Base-by-base conservation (phyloP, 1,140 invertebrate genomes). In the Penaeus vannamei region DNA sequence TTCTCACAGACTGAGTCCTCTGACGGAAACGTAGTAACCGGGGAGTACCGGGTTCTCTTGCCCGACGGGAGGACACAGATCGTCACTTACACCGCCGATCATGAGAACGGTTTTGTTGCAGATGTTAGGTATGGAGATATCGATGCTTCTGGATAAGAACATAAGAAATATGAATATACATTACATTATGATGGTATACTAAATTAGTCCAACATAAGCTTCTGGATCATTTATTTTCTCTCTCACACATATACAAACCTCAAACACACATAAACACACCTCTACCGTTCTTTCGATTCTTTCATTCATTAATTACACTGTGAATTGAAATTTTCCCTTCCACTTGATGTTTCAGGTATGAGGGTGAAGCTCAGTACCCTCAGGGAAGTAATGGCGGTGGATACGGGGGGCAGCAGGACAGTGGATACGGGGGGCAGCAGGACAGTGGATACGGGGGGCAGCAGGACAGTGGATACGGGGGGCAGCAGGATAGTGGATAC, bases 11-110 rank as follows among this genome's bases (percentile, higher is more conserved):
- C 53, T 14, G 90, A 90, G 36, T 66, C 53, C 0, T 82, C 76
- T 62, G 86, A 90, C 83, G 90, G 90, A 20, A 80, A 82, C 36
- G 90, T 90, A 14, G 87, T 90, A 53, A 90, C 66, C 0, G 90
- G 90, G 4, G 90, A 90, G 66, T 90, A 90, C 62, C 80, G 90
- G 3, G 86, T 87, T 23, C 77, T 88, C 60, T 84, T 90, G 8
- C 90, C 90, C 1, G 90, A 90, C 66, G 90, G 90, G 19, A 62
- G 90, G 62, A 69, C 86, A 26, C 90, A 89, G 72, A 89, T 89
- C 32, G 87, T 89, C 32, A 89, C 82, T 10, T 89, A 89, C 61
- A 89, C 87, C 23, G 89, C 86, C 23, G 90, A 90, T 69, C 85
- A 89, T 69, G 83, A 90, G 26, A 86, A 42, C 46, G 89, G 89